These are phyloP conservation scores for Laterallus jamaicensis DNA, from an alignment of 2,113 vertebrate genomes.

Conservation along the genomic window DNA sequence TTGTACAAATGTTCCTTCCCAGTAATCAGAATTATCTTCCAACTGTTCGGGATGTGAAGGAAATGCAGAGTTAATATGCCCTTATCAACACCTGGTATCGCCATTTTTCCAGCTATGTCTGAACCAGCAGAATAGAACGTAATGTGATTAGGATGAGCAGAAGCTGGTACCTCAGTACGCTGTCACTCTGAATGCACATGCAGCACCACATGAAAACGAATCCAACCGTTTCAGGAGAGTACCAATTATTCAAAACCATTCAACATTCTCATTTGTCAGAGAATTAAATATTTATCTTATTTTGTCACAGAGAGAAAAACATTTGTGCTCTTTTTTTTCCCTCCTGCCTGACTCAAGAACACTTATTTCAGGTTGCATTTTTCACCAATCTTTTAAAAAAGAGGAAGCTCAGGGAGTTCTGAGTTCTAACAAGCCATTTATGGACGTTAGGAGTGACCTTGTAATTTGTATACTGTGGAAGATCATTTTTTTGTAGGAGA, in stretches of 20 bases:
- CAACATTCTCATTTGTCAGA: conserved; percentile 30
- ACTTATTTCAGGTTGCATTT: background rate
- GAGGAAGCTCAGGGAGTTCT: background rate
- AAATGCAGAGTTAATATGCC: background rate
- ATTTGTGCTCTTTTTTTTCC: background rate
- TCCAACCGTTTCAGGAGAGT: background rate
- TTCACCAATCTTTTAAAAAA: background rate
- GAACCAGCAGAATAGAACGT: background rate
- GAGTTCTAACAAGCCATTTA: background rate
- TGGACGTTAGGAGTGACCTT: background rate
- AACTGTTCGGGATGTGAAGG: background rate
- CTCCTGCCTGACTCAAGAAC: background rate
- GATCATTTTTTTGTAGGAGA: background rate
- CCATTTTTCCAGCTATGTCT: background rate
- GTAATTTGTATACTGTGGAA: background rate
- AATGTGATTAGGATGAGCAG: background rate
- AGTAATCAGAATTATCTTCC: background rate
- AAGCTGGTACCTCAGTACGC: rapidly evolving
- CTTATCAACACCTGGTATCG: background rate
- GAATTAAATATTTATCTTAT: conserved; percentile 56
- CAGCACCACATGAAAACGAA: background rate
- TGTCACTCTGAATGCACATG: background rate
- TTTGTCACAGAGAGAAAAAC: background rate
- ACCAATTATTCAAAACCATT: conserved; percentile 21
- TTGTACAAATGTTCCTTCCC: background rate